Percentiles rank a stretch among this genome's conserved stretches.
Conservation (phyloP, 2,113 vertebrate genomes). For the Ptyas mucosa region DNA sequence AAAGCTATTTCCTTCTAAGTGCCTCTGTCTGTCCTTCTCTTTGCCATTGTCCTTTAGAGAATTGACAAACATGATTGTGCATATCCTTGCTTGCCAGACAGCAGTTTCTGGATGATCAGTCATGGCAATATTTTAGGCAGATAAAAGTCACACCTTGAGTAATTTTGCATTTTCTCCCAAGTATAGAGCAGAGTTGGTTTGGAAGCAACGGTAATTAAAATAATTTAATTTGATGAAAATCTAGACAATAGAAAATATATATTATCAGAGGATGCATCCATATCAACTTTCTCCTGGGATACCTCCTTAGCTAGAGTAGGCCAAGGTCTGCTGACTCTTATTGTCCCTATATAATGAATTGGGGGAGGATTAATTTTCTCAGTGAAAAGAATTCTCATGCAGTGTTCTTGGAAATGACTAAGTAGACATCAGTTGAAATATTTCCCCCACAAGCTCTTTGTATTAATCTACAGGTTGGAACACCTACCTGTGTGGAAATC, state of each 20-base stretch:
- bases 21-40: background rate
- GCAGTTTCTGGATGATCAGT: background rate
- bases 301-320: background rate
- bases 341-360: background rate
- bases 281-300: background rate
- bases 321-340: background rate
- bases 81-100: background rate
- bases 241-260: background rate
- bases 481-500: background rate
- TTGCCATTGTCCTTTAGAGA: background rate
- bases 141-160: background rate
- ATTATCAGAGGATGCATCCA: background rate
- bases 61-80: background rate
- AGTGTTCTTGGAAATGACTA: background rate
- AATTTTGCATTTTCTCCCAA: background rate
- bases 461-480: background rate
- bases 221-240: background rate
- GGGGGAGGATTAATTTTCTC: background rate
- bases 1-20: background rate
- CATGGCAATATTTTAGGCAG: background rate
- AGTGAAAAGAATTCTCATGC: background rate
- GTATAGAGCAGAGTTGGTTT: background rate
- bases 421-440: background rate
- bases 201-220: background rate
- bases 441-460: background rate